These are phyloP conservation scores for Pseudomyrmex pallidus DNA, from an alignment of 1,140 invertebrate species.

Conservation along the genomic window DNA sequence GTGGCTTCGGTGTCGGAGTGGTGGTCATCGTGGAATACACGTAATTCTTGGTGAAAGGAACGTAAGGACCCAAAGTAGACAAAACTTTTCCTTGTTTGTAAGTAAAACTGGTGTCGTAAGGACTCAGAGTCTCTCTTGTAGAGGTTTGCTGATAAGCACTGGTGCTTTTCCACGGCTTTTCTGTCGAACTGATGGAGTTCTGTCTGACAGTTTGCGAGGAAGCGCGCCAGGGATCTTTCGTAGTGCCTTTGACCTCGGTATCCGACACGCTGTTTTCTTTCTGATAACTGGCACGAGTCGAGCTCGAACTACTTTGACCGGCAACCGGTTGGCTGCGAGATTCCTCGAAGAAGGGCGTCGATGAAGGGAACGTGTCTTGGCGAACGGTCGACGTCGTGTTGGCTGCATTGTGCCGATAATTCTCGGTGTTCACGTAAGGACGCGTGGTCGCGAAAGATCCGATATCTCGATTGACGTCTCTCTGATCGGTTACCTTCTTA, in stretches of 20 bases:
- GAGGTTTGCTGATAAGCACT: constrained; percentile 54
- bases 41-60: constrained; percentile 83
- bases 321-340: background rate
- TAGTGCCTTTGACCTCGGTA: constrained; percentile 38
- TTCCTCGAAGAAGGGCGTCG: background rate
- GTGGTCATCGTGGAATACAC: constrained; percentile 69
- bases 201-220: constrained; percentile 69
- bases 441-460: constrained; percentile 41
- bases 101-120: constrained; percentile 79
- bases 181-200: constrained; percentile 75
- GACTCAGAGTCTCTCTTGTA: constrained; percentile 72
- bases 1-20: constrained; percentile 70
- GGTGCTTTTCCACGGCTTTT: constrained; percentile 75
- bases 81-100: constrained; percentile 79
- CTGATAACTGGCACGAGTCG: background rate
- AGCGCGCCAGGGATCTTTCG: constrained; percentile 60
- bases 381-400: background rate
- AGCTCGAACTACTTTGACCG: background rate
- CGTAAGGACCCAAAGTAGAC: constrained; percentile 80
- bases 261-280: constrained; percentile 17
- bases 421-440: constrained; percentile 58
- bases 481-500: constrained; percentile 17
- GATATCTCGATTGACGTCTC: background rate
- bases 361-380: background rate
- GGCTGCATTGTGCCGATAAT: constrained; percentile 51